phyloP scores from a whole-genome alignment of 2,888 invertebrate genomes.

The Meteorus cinctellus region DNA sequence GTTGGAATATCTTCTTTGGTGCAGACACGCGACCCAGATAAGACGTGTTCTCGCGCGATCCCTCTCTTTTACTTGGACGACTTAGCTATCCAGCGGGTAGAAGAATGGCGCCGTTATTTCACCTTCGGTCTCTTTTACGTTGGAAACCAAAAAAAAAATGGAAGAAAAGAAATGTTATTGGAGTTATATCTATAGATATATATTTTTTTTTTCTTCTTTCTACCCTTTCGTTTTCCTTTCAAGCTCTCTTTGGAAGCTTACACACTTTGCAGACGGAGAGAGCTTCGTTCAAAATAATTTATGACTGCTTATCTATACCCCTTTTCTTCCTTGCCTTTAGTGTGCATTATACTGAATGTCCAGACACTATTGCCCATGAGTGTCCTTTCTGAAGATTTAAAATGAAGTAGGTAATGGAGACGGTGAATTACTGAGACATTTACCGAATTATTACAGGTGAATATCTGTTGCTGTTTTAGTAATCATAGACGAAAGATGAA shows the following conservation, averaged over 20 bases:
- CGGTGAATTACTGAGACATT: not conserved
- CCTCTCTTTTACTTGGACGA: constrained; percentile 10
- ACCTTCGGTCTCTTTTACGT: not conserved
- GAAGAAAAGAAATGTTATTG: not conserved
- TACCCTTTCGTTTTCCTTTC: not conserved
- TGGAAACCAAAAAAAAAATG: not conserved
- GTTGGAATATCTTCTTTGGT: not conserved
- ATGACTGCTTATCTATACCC: constrained; percentile 37
- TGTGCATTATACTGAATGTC: not conserved
- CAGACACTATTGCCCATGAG: constrained; percentile 14
- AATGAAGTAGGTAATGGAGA: not conserved
- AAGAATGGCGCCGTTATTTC: constrained; percentile 35
- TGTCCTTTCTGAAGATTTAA: constrained; percentile 26
- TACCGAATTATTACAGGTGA: not conserved
- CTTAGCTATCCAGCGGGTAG: constrained; percentile 26
- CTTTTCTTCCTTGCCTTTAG: constrained; percentile 15
- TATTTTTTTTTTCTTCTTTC: constrained; percentile 5
- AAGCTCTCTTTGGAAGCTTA: not conserved
- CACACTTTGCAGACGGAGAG: constrained; percentile 9
- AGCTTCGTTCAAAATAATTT: constrained; percentile 35
- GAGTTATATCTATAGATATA: constrained; percentile 2
- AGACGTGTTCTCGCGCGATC: constrained; percentile 13
- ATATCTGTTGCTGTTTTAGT: too few species aligned
- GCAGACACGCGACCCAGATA: constrained; percentile 16
- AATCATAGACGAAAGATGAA: too few species aligned